Base-by-base conservation (phyloP, 2,113 vertebrate species). In the Orycteropus afer region DNA sequence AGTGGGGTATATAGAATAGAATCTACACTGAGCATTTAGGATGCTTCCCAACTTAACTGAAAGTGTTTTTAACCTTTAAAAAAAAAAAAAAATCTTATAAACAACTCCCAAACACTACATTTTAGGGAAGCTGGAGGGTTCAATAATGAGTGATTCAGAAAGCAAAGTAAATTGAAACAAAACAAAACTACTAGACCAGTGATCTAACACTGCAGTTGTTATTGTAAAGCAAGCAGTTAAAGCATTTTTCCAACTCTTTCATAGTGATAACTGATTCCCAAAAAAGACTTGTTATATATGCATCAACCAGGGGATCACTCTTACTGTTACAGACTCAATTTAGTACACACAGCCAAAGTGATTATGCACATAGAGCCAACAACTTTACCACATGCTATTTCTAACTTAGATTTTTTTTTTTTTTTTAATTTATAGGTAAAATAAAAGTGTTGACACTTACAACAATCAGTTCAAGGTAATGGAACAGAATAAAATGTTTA, bases 1-100 rank as follows among this genome's bases (percentile, higher is more conserved):
- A 80, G 1, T 71, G 6, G n/a, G 3, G 25, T 37, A 14, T 15
- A 37, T 5, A 27, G 47, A 73, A 13, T 34, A 17, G 23, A 84
- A 67, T 25, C 7, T 45, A 63, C 42, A 67, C 5, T 67, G 23
- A 89, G 32, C 29, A 55, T 42, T 40, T 51, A 89, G 23, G 74
- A 37, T 47, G 1, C 80, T 96, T 95, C 89, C n/a, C 22, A 73
- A 77, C 47, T 84, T 83, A 45, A 7, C 8, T 91, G 20, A 67
- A 73, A 59, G 61, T 63, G 18, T 42, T 81, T 59, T 29, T 63
- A 27, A n/a, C n/a, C n/a, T n/a, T n/a, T n/a, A n/a, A n/a, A n/a
- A n/a, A n/a, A n/a, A n/a, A n/a, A n/a, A n/a, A n/a, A n/a, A n/a
- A n/a, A n/a, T n/a, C n/a, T n/a, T 51, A 15, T 45, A 81, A 76